Conservation (phyloP, 2,888 invertebrate genomes). For the Lucinisca nassula region DNA sequence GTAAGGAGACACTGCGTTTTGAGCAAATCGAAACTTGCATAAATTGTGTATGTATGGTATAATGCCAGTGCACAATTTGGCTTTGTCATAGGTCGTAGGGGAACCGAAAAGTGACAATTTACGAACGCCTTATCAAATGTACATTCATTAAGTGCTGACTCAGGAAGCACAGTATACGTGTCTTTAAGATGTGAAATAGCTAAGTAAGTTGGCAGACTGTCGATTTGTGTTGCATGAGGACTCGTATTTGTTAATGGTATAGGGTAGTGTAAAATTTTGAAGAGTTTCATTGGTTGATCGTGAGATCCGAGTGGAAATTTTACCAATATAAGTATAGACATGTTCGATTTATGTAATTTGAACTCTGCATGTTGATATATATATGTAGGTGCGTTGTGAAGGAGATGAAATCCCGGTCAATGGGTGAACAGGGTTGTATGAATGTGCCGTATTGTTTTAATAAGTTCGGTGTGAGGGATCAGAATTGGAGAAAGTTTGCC, state of each 20-base stretch:
- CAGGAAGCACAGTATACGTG: background rate
- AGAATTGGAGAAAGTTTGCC: background rate
- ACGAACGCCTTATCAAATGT: background rate
- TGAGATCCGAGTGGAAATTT: background rate
- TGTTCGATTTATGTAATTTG: background rate
- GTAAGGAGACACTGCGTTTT: background rate
- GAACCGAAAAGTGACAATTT: background rate
- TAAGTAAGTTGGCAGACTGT: background rate
- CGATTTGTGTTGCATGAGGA: background rate
- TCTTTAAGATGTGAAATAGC: background rate
- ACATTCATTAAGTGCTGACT: background rate
- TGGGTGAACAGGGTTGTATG: background rate
- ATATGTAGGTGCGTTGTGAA: background rate
- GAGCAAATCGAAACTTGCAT: background rate
- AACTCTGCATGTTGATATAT: background rate
- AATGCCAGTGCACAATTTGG: background rate
- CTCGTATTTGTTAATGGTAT: background rate
- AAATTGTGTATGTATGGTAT: background rate
- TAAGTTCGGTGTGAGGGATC: background rate
- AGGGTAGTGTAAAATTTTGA: background rate
- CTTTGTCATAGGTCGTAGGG: background rate
- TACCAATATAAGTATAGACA: background rate
- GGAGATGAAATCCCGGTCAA: background rate
- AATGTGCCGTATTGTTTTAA: background rate
- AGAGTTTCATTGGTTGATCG: background rate